phyloP scores from a whole-genome alignment of 2,888 invertebrate species.

The Cheilosia vulpina region DNA sequence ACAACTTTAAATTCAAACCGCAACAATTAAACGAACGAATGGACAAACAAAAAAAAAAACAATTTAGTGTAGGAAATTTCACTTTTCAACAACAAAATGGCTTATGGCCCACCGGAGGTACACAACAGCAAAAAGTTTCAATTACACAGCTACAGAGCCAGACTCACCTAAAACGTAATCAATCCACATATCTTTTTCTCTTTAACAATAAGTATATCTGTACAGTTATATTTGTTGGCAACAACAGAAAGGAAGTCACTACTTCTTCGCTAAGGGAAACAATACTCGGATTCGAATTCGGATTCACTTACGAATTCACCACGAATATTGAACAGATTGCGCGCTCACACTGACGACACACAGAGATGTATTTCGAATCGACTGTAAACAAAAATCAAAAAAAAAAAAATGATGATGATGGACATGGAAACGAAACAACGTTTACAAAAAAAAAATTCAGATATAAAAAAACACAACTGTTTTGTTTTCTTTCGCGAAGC shows the following conservation, averaged over 20 bases:
- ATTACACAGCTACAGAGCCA: conserved; percentile 27
- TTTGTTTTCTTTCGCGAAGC: background rate
- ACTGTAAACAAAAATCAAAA: conserved; percentile 12
- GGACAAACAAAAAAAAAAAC: conserved; percentile 16
- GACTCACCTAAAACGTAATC: conserved; percentile 71
- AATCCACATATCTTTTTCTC: conserved; percentile 62
- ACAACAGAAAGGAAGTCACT: conserved; percentile 49
- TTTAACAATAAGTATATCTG: conserved; percentile 5
- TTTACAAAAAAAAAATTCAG: too few relatives aligned
- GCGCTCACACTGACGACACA: conserved; percentile 21
- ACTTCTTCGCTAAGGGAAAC: conserved; percentile 21
- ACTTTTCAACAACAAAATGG: conserved; percentile 65
- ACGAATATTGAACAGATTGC: conserved; percentile 24
- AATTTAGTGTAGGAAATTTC: conserved; percentile 44
- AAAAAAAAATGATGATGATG: conserved; percentile 26
- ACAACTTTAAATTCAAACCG: conserved; percentile 31
- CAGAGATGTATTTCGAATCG: conserved; percentile 9
- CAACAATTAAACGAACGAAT: conserved; percentile 27
- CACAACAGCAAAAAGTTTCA: conserved; percentile 41
- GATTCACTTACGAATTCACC: conserved; percentile 49
- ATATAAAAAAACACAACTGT: background rate
- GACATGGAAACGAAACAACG: background rate
- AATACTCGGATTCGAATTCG: conserved; percentile 11
- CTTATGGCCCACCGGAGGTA: conserved; percentile 21
- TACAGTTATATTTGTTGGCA: conserved; percentile 39